phyloP scores from a whole-genome alignment of 2,888 invertebrate genomes.

The Zelleria hepariella region DNA sequence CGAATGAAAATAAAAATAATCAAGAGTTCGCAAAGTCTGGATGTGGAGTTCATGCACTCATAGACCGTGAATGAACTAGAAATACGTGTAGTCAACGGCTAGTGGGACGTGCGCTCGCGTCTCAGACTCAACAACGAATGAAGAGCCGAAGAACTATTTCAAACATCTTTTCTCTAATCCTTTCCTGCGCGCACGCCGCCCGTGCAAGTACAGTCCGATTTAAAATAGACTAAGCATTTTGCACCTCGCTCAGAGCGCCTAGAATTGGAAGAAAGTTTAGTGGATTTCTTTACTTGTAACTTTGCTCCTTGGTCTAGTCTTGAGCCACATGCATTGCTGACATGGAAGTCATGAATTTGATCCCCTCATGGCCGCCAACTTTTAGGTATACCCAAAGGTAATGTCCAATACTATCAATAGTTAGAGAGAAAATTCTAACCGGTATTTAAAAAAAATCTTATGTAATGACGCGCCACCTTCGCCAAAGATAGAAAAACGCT shows the following conservation, averaged over 20 bases:
- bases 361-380: too few relatives aligned
- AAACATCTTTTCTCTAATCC: conserved; percentile 67
- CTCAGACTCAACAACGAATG: conserved; percentile 62
- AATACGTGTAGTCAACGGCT: conserved; percentile 27
- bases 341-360: too few relatives aligned
- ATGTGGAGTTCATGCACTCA: conserved; percentile 47
- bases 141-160: conserved; percentile 65
- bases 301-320: too few relatives aligned
- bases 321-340: too few relatives aligned
- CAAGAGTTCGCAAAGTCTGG: conserved; percentile 17
- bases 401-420: too few relatives aligned
- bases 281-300: not conserved
- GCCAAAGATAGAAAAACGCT: too few relatives aligned
- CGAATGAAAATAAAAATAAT: conserved; percentile 22
- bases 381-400: too few relatives aligned
- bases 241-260: not conserved
- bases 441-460: too few relatives aligned
- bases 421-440: too few relatives aligned
- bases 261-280: not conserved
- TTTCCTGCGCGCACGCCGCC: conserved; percentile 28
- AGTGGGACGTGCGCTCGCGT: conserved; percentile 45
- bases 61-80: conserved; percentile 53
- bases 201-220: not conserved
- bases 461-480: too few relatives aligned
- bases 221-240: not conserved